These are phyloP conservation scores for Lasioglossum leucozonium DNA, from an alignment of 2,888 invertebrate species.

Conservation along the genomic window DNA sequence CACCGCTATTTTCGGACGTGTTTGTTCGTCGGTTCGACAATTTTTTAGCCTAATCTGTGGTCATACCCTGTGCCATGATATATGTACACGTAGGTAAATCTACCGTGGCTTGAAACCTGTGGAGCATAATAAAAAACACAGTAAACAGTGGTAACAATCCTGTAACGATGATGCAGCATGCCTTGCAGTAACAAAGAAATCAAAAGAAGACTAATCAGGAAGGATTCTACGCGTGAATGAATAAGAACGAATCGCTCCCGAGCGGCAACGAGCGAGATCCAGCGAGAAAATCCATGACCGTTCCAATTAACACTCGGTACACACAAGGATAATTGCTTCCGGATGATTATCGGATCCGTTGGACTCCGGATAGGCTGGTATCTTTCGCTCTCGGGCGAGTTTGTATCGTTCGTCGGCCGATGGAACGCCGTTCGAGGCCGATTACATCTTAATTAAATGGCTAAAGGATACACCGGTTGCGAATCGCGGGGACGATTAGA, in stretches of 20 bases:
- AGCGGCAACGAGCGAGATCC: background rate
- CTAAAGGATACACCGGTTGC: constrained; percentile 9
- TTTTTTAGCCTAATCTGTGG: background rate
- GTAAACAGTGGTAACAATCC: background rate
- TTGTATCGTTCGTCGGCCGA: constrained; percentile 3
- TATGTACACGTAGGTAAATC: background rate
- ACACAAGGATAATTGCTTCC: constrained; percentile 10
- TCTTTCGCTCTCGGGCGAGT: background rate
- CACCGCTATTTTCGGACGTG: background rate
- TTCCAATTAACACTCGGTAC: constrained; percentile 15
- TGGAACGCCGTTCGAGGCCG: background rate
- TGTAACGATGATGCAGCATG: background rate
- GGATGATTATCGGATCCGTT: constrained; percentile 3
- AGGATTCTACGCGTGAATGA: too few species aligned
- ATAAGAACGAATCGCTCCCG: background rate
- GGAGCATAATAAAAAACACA: too few species aligned
- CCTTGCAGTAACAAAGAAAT: background rate
- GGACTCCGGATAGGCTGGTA: background rate
- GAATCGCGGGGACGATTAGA: constrained; percentile 12
- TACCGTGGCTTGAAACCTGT: background rate
- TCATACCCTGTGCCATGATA: background rate
- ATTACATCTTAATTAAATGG: constrained; percentile 32
- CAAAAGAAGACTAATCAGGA: background rate
- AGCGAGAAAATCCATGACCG: background rate
- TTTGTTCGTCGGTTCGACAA: background rate